Evolutionary conservation across 2,797 vertebrate species (phyloP), one percentile per base, ranked within the genome.

Genomic region (Acanthopagrus latus): DNA sequence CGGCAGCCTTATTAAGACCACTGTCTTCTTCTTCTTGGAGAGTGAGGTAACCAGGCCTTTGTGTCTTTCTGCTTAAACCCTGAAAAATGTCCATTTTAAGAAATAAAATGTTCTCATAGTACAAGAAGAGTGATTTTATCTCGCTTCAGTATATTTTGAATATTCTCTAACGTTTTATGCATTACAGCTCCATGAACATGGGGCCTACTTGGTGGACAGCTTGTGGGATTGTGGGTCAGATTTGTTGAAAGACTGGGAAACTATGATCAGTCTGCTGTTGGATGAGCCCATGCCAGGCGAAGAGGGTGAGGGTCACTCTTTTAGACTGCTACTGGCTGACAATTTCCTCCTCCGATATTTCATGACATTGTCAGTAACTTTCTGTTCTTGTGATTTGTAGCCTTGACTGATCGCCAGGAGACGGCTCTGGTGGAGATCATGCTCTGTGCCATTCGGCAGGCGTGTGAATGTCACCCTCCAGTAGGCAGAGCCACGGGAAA

Each of bases 221-320:
- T 95, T 99, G 95, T 99, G 98, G 98, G 98, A 99, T 80, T 98
- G 98, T 91, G 97, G 95, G 47, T 96, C 97, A 59, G 98, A 99
- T 56, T 95, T 99, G 81, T 92, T 99, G 86, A 99, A 99, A 93
- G 98, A 99, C 95, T 99, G 98, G 98, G 98, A 99, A 93, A 98
- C 97, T 82, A 99, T 99, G 98, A 98, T 97, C 83, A 98, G 97
- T 83, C 94, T 99, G 85, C 94, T 99, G 88, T 89, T 99, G 92
- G 97, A 99, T 85, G 98, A 99, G 76, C 97, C 98, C 25, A 86
- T 97, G 83, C 95, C 96, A 75, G 98, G 97, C 86, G 98, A 99
- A 84, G 98, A 99, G 87, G 97, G 98, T 99, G 93, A 94, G 90
- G 57, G 27, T 62, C 8, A 2, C 20, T 7, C 14, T 33, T 38